phyloP scores from a whole-genome alignment of 2,113 vertebrate genomes.

The Chloropsis hardwickii region DNA sequence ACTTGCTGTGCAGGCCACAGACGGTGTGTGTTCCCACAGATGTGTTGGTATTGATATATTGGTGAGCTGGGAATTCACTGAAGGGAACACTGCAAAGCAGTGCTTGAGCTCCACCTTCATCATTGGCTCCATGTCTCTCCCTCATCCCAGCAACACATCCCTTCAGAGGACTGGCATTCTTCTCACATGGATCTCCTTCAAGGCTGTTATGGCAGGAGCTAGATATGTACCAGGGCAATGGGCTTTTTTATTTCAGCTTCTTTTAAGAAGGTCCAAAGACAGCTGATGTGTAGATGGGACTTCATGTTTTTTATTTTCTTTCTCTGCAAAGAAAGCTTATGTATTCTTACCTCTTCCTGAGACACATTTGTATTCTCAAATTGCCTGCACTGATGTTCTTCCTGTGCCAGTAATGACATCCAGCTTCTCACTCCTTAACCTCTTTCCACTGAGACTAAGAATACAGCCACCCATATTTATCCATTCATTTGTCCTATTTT shows the following conservation, averaged over 20 bases:
- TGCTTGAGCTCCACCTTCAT: neutral
- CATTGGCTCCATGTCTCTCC: neutral
- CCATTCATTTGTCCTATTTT: neutral
- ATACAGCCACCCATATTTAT: neutral
- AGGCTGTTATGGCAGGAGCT: neutral
- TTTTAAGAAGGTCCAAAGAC: neutral
- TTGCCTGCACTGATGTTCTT: neutral
- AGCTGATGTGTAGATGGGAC: neutral
- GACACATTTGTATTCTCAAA: neutral
- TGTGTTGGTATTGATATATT: neutral
- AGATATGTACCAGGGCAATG: neutral
- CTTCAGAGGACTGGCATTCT: neutral
- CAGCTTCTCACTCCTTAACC: neutral
- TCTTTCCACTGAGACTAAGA: neutral
- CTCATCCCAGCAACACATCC: neutral
- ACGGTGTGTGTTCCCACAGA: neutral
- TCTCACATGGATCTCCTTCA: neutral
- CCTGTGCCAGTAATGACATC: neutral
- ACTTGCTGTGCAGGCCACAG: fast-evolving
- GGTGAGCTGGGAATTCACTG: neutral
- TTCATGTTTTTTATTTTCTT: neutral
- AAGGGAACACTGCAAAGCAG: neutral
- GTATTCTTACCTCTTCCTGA: neutral
- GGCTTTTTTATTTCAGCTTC: neutral
- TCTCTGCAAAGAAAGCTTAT: neutral